A percentile compares a stretch with the other conserved stretches of the same genome.
Conservation (phyloP, 2,888 invertebrate genomes). For the Melanchra persicariae region DNA sequence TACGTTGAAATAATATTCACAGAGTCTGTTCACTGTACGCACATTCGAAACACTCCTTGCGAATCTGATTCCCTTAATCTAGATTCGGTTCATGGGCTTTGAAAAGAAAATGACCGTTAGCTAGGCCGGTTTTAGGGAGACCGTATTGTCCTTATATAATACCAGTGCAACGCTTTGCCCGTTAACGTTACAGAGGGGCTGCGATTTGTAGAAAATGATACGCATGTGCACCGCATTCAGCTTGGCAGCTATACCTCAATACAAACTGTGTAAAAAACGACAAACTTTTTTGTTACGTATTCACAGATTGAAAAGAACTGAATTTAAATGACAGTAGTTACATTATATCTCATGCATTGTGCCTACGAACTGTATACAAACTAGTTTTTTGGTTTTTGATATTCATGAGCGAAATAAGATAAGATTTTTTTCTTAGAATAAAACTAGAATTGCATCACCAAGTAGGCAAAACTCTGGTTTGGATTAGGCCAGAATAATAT, state of each 20-base stretch:
- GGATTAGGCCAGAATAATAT: constrained; percentile 64
- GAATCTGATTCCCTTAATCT: constrained; percentile 49
- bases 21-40: constrained; percentile 28
- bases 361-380: constrained; percentile 1
- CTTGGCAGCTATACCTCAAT: constrained; percentile 57
- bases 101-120: constrained; percentile 78
- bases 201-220: constrained; percentile 76
- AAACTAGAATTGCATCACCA: constrained; percentile 24
- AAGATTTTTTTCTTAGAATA: constrained; percentile 6
- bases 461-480: constrained; percentile 37
- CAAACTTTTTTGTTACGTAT: constrained; percentile 36
- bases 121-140: constrained; percentile 76
- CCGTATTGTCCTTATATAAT: constrained; percentile 70
- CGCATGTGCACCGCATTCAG: constrained; percentile 74
- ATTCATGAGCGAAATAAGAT: constrained; percentile 14
- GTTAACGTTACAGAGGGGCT: constrained; percentile 82
- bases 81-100: constrained; percentile 64
- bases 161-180: constrained; percentile 73
- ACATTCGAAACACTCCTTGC: constrained; percentile 40
- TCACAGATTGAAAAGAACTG: constrained; percentile 25
- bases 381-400: constrained; percentile 10
- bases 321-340: constrained; percentile 45
- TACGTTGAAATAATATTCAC: constrained; percentile 60
- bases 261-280: constrained; percentile 26
- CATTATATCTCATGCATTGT: constrained; percentile 2